These are phyloP conservation scores for Tetrax tetrax DNA, from an alignment of 2,113 vertebrate genomes.

Conservation along the genomic window DNA sequence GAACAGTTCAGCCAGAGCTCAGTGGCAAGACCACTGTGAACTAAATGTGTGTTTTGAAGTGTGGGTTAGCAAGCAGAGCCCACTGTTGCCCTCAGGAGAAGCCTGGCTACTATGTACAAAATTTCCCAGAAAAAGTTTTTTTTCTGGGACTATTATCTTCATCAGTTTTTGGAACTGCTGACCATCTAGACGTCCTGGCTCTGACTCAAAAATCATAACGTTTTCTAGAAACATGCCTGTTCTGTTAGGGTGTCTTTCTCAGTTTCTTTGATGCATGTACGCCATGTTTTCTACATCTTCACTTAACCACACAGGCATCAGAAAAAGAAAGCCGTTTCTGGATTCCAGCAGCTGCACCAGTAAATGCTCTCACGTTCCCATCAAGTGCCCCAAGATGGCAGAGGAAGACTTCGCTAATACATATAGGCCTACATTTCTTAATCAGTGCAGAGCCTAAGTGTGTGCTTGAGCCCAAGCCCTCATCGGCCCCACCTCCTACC, in stretches of 20 bases:
- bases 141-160: neutral
- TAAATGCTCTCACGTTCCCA: neutral
- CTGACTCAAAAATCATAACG: neutral
- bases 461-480: neutral
- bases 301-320: neutral
- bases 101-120: neutral
- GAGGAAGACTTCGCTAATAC: neutral
- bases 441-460: no score
- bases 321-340: neutral
- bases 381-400: neutral
- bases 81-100: neutral
- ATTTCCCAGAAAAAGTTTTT: neutral
- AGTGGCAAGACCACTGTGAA: neutral
- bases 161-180: neutral
- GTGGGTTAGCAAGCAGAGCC: neutral
- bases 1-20: neutral
- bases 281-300: neutral
- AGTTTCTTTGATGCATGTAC: neutral
- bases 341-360: neutral
- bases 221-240: neutral
- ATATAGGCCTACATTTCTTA: neutral
- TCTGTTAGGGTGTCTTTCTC: neutral
- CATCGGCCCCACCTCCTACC: neutral
- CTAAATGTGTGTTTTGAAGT: neutral
- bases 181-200: neutral